A percentile compares a stretch with the other conserved stretches of the same genome.
These are phyloP conservation scores for Bimastos eiseni DNA, from an alignment of 2,888 invertebrate genomes.

Conservation along the genomic window DNA sequence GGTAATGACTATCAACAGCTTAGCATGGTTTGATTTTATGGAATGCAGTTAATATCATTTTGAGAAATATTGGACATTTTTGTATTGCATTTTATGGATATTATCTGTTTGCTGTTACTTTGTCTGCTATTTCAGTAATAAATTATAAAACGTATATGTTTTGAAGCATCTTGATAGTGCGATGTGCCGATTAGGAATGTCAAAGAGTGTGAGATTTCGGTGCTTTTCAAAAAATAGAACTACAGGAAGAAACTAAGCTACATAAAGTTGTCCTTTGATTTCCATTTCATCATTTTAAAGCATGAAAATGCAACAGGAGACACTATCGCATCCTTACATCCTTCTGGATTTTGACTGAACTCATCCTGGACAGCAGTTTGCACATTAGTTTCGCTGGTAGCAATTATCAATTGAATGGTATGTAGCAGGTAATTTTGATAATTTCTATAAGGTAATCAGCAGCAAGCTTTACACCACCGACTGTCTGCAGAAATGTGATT, in stretches of 20 bases:
- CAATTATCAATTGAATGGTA: too few species aligned
- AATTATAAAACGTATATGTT: not conserved
- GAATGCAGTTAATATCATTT: not conserved
- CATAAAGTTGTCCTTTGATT: not conserved
- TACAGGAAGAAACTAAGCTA: not conserved
- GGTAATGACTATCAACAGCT: not conserved
- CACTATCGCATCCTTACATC: not conserved
- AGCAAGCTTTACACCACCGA: too few species aligned
- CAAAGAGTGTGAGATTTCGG: not conserved
- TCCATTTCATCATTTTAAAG: not conserved
- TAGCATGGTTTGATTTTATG: not conserved
- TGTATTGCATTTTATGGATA: constrained; percentile 7
- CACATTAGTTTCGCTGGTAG: too few species aligned
- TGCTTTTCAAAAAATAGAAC: not conserved
- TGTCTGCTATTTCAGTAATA: not conserved
- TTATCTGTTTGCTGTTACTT: constrained; percentile 13
- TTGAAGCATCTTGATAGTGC: not conserved
- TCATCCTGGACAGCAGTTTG: too few species aligned
- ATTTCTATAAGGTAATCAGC: too few species aligned
- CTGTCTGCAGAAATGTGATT: too few species aligned
- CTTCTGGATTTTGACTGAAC: not conserved
- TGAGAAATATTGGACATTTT: not conserved
- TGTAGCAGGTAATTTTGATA: too few species aligned
- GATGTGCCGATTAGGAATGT: not conserved
- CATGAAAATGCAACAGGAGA: not conserved